Conservation (phyloP, 2,113 vertebrate species). For the Herpetotheres cachinnans region DNA sequence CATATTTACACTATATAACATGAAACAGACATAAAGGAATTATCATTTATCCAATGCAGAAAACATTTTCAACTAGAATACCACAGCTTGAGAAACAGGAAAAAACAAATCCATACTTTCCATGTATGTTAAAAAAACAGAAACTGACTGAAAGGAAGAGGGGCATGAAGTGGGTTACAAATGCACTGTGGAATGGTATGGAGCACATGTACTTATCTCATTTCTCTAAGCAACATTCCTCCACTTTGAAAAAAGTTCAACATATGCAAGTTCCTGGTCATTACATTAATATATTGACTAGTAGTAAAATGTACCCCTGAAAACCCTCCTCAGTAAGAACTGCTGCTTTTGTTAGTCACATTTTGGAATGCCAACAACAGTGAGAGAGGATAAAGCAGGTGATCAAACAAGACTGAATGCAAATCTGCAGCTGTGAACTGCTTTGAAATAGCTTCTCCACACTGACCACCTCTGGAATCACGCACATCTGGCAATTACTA, state of each 20-base stretch:
- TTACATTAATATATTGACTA: neutral
- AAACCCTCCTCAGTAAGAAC: neutral
- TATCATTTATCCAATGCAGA: neutral
- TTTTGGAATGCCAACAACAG: neutral
- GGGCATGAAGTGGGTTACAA: constrained; percentile 18
- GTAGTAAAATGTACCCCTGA: neutral
- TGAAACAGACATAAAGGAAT: constrained; percentile 14
- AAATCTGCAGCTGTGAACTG: neutral
- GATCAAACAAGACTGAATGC: neutral
- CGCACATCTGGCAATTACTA: neutral
- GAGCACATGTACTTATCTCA: neutral
- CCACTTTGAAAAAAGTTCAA: neutral
- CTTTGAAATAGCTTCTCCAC: neutral
- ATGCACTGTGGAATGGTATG: constrained; percentile 39
- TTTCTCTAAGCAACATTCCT: neutral
- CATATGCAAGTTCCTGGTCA: neutral
- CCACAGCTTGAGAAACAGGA: neutral
- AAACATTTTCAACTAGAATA: constrained; percentile 28
- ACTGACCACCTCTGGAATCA: neutral
- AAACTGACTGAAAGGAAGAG: constrained; percentile 19
- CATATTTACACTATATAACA: constrained; percentile 36
- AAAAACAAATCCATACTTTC: neutral
- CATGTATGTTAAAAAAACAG: neutral
- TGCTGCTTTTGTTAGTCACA: neutral
- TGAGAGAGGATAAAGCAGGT: neutral